These are phyloP conservation scores for Staurois parvus DNA, from an alignment of 2,797 vertebrate genomes.

Conservation along the genomic window DNA sequence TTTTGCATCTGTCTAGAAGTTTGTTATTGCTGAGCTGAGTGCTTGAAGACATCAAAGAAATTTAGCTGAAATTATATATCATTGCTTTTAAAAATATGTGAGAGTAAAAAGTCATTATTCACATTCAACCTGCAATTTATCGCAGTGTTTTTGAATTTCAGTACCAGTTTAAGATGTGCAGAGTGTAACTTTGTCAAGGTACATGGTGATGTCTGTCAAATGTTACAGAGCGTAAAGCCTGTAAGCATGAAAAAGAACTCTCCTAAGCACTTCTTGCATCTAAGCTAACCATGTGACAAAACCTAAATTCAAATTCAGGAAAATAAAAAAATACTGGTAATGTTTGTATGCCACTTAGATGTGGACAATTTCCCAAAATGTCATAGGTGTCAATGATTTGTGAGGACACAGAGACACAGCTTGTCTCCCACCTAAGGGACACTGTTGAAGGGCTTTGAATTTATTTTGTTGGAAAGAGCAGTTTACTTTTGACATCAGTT, in stretches of 20 bases:
- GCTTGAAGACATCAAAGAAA: slow-evolving; percentile 28
- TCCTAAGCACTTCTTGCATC: neutral
- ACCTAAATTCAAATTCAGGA: neutral
- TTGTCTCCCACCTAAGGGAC: neutral
- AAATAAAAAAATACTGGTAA: neutral
- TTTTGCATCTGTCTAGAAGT: slow-evolving; percentile 29
- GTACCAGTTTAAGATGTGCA: slow-evolving; percentile 26
- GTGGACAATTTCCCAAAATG: neutral
- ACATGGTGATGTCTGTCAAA: slow-evolving; percentile 19
- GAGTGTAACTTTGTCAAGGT: slow-evolving; percentile 17
- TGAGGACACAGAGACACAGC: neutral
- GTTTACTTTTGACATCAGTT: neutral
- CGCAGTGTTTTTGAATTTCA: slow-evolving; percentile 17
- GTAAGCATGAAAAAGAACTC: neutral
- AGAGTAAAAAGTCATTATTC: neutral
- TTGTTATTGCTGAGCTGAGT: neutral
- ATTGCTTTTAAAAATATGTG: slow-evolving; percentile 10
- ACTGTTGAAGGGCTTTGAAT: neutral
- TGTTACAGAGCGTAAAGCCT: neutral
- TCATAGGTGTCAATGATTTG: no score
- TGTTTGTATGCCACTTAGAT: neutral
- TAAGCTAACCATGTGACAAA: neutral
- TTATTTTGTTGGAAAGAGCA: neutral
- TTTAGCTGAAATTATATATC: slow-evolving; percentile 42
- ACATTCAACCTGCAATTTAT: slow-evolving; percentile 25